phyloP scores from a whole-genome alignment of 1,140 invertebrate genomes.

The Aricia agestis region DNA sequence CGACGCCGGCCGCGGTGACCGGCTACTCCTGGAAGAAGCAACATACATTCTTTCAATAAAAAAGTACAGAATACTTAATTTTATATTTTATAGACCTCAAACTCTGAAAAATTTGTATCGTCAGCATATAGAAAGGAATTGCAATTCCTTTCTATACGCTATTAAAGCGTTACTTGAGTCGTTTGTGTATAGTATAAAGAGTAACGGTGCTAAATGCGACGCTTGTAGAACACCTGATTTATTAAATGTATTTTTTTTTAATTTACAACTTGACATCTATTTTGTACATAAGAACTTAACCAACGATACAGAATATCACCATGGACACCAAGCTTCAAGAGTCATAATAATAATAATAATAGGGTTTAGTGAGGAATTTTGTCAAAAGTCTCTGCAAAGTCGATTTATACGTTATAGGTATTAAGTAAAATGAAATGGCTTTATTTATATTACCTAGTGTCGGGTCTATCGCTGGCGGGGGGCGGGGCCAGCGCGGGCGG shows the following conservation, averaged over 20 bases:
- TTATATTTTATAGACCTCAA: no score
- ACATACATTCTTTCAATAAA: no score
- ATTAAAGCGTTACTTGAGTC: not conserved
- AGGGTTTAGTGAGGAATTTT: no score
- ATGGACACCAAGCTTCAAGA: constrained; percentile 2
- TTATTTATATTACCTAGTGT: not conserved
- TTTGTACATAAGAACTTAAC: not conserved
- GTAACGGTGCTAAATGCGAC: not conserved
- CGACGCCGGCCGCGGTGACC: constrained; percentile 41
- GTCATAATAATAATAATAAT: not conserved
- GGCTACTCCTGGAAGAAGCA: constrained; percentile 31
- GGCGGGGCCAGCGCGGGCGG: constrained; percentile 28
- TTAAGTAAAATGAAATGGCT: not conserved
- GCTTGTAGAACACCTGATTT: not conserved
- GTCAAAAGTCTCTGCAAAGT: no score
- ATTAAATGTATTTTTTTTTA: no score
- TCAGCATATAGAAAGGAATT: not conserved
- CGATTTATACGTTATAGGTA: no score
- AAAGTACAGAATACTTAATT: no score
- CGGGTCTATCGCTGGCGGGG: constrained; percentile 32
- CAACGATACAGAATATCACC: constrained; percentile 5
- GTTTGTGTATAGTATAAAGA: not conserved
- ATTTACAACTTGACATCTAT: not conserved
- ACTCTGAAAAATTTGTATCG: not conserved
- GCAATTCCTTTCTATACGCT: not conserved